Conservation (phyloP, 1,140 invertebrate species). For the Drosophila repletoides region DNA sequence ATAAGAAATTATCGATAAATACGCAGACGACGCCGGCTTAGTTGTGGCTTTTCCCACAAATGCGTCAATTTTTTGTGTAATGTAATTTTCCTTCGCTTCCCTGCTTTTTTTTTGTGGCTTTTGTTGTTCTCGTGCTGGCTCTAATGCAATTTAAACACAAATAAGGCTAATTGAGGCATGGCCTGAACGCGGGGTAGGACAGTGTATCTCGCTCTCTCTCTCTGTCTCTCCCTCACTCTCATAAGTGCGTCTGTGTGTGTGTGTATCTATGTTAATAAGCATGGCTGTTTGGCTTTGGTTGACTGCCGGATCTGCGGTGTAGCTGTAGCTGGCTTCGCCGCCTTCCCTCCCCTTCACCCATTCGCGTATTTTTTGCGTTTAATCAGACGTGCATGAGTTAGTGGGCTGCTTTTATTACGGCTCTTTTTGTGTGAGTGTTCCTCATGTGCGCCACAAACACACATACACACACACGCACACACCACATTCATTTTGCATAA, state of each 20-base stretch:
- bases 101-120: slow-evolving; percentile 17
- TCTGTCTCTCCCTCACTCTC: too few species aligned
- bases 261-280: slow-evolving; percentile 71
- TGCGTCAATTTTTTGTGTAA: slow-evolving; percentile 58
- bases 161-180: slow-evolving; percentile 66
- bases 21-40: slow-evolving; percentile 55
- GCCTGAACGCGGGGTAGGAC: slow-evolving; percentile 2
- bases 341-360: slow-evolving; percentile 8
- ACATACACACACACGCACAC: not conserved
- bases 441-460: slow-evolving; percentile 22
- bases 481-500: not conserved
- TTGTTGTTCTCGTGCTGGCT: slow-evolving; percentile 37
- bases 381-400: slow-evolving; percentile 69
- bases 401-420: slow-evolving; percentile 52
- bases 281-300: slow-evolving; percentile 66
- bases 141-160: slow-evolving; percentile 77
- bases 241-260: slow-evolving; percentile 24
- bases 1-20: slow-evolving; percentile 69
- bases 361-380: slow-evolving; percentile 62
- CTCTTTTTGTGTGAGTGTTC: slow-evolving; percentile 25
- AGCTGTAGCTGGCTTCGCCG: slow-evolving; percentile 12
- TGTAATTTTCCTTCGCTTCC: slow-evolving; percentile 24
- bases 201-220: too few species aligned
- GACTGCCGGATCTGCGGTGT: slow-evolving; percentile 52
- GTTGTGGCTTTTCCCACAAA: slow-evolving; percentile 53